Percentiles rank a stretch among this genome's conserved stretches.
Evolutionary conservation across 2,797 vertebrate species (phyloP).

Genomic region (Eleutherodactylus coqui): DNA sequence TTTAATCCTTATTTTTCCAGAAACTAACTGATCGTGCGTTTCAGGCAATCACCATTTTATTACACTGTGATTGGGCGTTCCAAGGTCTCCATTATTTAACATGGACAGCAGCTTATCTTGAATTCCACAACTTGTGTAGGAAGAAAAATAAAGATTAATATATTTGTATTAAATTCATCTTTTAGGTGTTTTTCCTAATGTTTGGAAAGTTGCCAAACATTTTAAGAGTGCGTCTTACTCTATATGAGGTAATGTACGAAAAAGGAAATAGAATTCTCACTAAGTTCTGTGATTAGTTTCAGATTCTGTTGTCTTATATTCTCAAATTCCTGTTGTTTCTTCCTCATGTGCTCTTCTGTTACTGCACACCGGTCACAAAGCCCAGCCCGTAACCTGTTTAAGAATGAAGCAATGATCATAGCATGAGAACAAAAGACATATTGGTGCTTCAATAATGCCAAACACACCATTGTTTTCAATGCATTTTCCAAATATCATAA

Average conservation of each 20-base stretch:
- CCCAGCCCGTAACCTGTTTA: conserved; percentile 78
- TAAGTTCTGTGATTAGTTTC: conserved; percentile 83
- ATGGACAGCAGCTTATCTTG: no score
- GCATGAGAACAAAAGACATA: not conserved
- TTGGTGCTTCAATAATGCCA: not conserved
- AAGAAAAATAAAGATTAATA: no score
- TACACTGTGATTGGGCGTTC: no score
- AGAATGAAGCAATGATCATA: conserved; percentile 3
- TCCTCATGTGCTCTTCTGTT: conserved; percentile 86
- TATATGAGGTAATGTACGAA: not conserved
- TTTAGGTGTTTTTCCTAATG: no score
- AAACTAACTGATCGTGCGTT: no score
- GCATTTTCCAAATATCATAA: not conserved
- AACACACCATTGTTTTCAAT: not conserved
- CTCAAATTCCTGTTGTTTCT: conserved; percentile 82
- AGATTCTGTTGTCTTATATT: conserved; percentile 83
- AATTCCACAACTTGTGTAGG: no score
- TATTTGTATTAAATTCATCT: no score
- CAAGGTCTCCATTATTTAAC: no score
- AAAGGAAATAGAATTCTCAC: conserved; percentile 77
- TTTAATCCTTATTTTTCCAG: no score
- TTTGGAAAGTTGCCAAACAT: not conserved
- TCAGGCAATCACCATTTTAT: no score
- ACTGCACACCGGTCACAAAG: conserved; percentile 87
- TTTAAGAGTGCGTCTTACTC: not conserved